Evolutionary conservation across 92 coral and sea anemone genomes (phyloP).

Genomic region (Hydrozoanthus gracilis): DNA sequence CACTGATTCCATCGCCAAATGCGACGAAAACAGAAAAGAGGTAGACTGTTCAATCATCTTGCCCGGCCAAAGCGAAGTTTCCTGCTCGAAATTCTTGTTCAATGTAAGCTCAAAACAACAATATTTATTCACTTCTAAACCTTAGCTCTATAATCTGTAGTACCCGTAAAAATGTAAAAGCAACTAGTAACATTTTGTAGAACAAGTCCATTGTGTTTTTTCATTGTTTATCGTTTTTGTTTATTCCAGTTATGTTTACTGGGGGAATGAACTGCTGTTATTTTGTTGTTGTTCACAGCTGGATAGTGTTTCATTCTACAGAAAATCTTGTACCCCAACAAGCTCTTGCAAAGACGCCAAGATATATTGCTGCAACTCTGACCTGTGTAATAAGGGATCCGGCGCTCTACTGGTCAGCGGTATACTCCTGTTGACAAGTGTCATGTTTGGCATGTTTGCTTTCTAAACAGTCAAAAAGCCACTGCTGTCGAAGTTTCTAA

Average conservation of each 20-base stretch:
- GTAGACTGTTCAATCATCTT: not conserved
- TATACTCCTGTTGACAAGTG: constrained; percentile 15
- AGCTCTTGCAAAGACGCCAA: not conserved
- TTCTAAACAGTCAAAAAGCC: not conserved
- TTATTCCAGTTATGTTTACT: no score
- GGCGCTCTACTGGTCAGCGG: constrained; percentile 26
- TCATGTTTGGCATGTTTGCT: not conserved
- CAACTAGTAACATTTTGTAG: not conserved
- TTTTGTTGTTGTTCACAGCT: not conserved
- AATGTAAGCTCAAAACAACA: not conserved
- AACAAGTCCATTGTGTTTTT: no score
- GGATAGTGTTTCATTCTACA: not conserved
- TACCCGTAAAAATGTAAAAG: not conserved
- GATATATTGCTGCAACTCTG: no score
- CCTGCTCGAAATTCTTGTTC: not conserved
- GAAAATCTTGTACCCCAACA: not conserved
- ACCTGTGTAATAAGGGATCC: constrained; percentile 27
- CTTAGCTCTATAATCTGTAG: not conserved
- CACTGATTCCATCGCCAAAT: not conserved
- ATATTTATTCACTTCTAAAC: no score
- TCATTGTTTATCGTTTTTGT: not conserved
- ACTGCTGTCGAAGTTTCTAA: no score
- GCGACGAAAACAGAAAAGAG: not conserved
- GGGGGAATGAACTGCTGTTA: no score
- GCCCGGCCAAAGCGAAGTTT: not conserved